Base-by-base conservation (phyloP, 2,113 vertebrate genomes). In the Cyprinus carpio region DNA sequence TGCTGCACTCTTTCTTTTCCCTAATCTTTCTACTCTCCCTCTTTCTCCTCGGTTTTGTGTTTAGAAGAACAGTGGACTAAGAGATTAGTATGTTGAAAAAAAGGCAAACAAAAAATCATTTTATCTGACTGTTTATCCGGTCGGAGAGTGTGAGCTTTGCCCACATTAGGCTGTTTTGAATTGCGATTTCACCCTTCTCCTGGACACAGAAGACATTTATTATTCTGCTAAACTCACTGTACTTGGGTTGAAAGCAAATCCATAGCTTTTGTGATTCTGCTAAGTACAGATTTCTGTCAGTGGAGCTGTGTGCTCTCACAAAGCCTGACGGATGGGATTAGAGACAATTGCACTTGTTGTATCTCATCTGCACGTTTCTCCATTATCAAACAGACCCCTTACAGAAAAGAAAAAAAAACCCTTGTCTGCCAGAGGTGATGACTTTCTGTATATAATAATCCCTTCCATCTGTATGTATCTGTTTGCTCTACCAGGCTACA, bases 261-360 rank as follows among this genome's bases (percentile, higher is more conserved):
- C 76, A 71, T 46, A 7, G 76, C 76, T 25, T 86, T 67, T 58
- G 75, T 78, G 75, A 65, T 83, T 27, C 34, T 34, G 27, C 75
- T 87, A 56, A 43, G 12, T 54, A 58, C 34, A 67, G 62, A 83
- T 83, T 78, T 83, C 74, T 86, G 81, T 77, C 81, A 83, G 76
- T 43, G 76, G 65, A 37, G 80, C 80, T 54, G 80, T 80, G 56
- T 76, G 75, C 64, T 58, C 65, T 72, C 64, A 80, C 76, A 72
- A 85, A 79, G 65, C 76, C 51, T 85, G 84, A 85, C 76, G 16
- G 76, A 80, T 79, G 64, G 84, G 84, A 85, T 85, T 85, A 85
- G 76, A 60, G 76, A 79, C 49, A 71, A 71, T 75, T 51, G 74
- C 64, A 72, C 76, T 85, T 80, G 76, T 80, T 85, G 76, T 20